Evolutionary conservation across 2,113 vertebrate genomes (phyloP).

Genomic region (Platysteira castanea): DNA sequence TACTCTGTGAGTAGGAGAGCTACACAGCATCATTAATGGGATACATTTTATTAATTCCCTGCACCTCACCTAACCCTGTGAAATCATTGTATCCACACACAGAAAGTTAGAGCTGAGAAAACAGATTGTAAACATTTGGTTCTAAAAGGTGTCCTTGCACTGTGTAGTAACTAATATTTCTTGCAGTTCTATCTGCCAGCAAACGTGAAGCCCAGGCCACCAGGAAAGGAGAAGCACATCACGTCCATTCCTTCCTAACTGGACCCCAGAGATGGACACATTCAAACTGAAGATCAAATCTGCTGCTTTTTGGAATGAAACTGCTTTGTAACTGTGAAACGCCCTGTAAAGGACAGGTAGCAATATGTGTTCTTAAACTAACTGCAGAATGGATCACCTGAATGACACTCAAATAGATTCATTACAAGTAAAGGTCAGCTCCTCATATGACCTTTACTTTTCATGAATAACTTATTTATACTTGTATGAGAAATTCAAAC

Average conservation of each 20-base stretch:
- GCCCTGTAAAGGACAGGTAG: not conserved
- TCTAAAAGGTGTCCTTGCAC: not conserved
- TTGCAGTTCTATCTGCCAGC: not conserved
- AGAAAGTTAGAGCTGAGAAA: not conserved
- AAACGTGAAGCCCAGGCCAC: not conserved
- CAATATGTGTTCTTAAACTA: not conserved
- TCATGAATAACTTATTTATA: not conserved
- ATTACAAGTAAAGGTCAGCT: constrained; percentile 7
- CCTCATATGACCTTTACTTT: not conserved
- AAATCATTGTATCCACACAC: not conserved
- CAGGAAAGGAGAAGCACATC: not conserved
- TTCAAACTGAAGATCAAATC: not conserved
- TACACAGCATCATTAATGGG: not conserved
- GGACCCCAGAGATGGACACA: not conserved
- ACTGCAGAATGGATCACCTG: not conserved
- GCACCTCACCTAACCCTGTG: not conserved
- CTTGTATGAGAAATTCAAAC: not conserved
- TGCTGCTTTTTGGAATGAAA: not conserved
- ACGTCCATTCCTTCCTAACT: not conserved
- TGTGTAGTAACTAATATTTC: not conserved
- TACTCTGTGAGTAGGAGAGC: not conserved
- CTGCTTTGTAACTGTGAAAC: not conserved
- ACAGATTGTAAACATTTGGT: not conserved
- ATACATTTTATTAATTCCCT: not conserved
- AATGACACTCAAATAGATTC: not conserved